These are phyloP conservation scores for Pygoscelis antarcticus DNA, from an alignment of 2,113 vertebrate genomes.

Conservation along the genomic window DNA sequence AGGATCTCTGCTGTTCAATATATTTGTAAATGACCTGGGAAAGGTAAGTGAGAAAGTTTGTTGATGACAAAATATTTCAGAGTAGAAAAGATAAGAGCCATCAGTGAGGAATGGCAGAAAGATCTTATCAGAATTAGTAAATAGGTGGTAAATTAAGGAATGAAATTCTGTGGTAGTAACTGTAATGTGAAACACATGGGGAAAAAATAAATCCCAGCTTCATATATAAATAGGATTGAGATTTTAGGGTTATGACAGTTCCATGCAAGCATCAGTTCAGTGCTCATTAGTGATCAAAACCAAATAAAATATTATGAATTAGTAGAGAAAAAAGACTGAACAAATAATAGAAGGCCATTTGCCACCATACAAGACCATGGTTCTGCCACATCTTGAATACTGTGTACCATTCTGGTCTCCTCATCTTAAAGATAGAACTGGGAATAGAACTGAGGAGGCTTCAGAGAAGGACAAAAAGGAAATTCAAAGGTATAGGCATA, in stretches of 20 bases:
- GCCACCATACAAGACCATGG: neutral
- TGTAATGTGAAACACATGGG: neutral
- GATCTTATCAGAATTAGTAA: neutral
- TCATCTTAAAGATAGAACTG: neutral
- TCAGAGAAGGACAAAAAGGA: neutral
- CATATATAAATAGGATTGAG: neutral
- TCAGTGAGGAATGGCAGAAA: neutral
- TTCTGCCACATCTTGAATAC: neutral
- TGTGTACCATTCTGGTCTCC: fast-evolving
- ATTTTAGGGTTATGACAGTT: neutral
- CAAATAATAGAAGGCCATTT: neutral
- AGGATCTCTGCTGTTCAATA: neutral
- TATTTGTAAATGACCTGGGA: neutral
- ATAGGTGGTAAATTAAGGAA: neutral
- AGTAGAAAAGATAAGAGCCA: neutral
- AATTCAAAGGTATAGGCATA: neutral
- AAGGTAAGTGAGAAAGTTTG: neutral
- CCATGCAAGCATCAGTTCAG: neutral
- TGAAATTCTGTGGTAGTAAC: neutral
- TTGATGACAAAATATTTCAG: neutral
- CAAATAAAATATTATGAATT: neutral
- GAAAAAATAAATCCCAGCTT: neutral
- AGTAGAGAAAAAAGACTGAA: neutral
- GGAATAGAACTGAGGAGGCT: neutral
- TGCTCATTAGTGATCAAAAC: neutral